Conservation (phyloP, 2,888 invertebrate species). For the Leptinotarsa rubiginosa region DNA sequence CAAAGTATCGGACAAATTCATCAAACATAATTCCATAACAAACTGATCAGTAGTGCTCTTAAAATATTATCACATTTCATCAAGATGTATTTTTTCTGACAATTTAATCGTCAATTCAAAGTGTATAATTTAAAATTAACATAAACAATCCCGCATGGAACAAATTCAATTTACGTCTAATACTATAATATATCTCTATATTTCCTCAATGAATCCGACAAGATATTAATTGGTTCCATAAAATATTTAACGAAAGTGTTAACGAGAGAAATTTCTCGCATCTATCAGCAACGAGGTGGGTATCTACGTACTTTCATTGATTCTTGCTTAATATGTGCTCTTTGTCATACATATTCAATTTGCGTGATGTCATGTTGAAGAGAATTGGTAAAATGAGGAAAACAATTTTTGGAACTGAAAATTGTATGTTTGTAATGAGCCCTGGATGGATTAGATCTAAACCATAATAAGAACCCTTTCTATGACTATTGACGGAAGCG, state of each 20-base stretch:
- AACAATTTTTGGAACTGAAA: no score
- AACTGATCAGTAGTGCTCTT: no score
- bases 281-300: constrained; percentile 1
- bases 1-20: no score
- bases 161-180: background rate
- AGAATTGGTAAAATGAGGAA: no score
- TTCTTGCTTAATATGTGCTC: background rate
- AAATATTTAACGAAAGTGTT: constrained; percentile 9
- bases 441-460: no score
- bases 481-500: no score
- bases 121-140: background rate
- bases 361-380: background rate
- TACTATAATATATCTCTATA: background rate
- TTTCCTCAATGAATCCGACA: background rate
- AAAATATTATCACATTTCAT: background rate
- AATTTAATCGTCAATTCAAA: background rate
- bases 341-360: background rate
- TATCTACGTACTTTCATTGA: constrained; percentile 6
- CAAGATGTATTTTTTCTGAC: background rate
- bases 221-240: background rate
- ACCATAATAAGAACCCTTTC: no score
- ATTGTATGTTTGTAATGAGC: no score
- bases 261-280: constrained; percentile 5
- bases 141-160: background rate
- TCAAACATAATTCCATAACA: no score